Evolutionary conservation across 2,888 invertebrate species (phyloP).

Genomic region (Tinea semifulvella): DNA sequence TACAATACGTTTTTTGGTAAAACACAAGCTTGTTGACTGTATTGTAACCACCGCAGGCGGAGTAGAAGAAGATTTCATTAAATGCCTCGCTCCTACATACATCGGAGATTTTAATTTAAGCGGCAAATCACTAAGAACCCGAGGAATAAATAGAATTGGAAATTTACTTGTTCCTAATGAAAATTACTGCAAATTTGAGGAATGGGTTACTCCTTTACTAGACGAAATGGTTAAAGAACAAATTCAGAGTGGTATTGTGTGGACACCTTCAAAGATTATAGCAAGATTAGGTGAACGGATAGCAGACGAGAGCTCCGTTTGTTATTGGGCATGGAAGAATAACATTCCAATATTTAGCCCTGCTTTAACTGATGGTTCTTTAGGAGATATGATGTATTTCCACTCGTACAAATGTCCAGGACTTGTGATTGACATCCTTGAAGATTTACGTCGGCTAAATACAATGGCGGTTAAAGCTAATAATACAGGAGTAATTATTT

Average conservation of each 20-base stretch:
- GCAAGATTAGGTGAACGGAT: conserved; percentile 89
- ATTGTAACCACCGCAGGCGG: conserved; percentile 98
- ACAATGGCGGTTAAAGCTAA: conserved; percentile 92
- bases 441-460: conserved; percentile 90
- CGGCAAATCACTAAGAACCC: conserved; percentile 81
- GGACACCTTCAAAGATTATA: conserved; percentile 80
- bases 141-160: conserved; percentile 86
- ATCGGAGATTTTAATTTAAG: conserved; percentile 89
- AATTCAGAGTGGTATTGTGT: conserved; percentile 72
- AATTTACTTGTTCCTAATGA: conserved; percentile 97
- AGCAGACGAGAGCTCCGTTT: conserved; percentile 89
- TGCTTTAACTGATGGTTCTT: conserved; percentile 96
- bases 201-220: conserved; percentile 95
- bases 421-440: conserved; percentile 90
- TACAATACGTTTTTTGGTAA: conserved; percentile 78
- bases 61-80: conserved; percentile 98
- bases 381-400: conserved; percentile 99
- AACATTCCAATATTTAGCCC: conserved; percentile 98
- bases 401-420: conserved; percentile 95
- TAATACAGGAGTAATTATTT: conserved; percentile 95
- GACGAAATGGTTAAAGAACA: conserved; percentile 93
- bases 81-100: conserved; percentile 95
- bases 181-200: conserved; percentile 97
- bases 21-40: conserved; percentile 85
- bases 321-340: conserved; percentile 96